Evolutionary conservation across 2,888 invertebrate species (phyloP), one percentile per base, ranked within the genome.

Genomic region (Poecilus cupreus): DNA sequence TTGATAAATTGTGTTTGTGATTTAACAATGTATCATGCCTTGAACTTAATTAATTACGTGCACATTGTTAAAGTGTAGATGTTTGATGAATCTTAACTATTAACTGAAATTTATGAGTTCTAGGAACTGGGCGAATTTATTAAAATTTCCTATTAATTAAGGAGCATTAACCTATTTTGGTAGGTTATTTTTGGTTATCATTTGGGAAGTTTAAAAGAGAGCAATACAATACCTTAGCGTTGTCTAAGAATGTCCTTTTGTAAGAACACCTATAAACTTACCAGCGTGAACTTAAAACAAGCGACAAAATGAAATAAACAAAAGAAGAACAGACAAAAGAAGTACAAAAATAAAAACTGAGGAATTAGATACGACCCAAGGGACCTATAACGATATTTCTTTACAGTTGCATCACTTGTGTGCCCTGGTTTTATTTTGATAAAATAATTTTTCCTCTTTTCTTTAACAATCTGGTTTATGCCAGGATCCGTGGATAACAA

Each of bases 341-440:
- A 68, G 10, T n/a, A 22, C 16, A 70, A 43, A 46, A 72, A 46
- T 46, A 74, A 74, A 74, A 74, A 74, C 49, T 49, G 49, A 49
- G 74, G 32, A 74, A 74, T 74, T 74, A 74, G 49, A 74, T 74
- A 74, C 74, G 74, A 74, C 74, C 1, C 49, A n/a, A 24, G 49
- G 49, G 74, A 22, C n/a, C 22, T 49, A n/a, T 22, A 46, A 74
- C 72, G 46, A 74, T 74, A 16, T 49, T 74, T 49, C 43, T 26
- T 49, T 74, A 24, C 24, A 46, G 13, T 24, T 74, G 51, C 49
- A 51, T 74, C 16, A 74, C 13, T 51, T 24, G n/a, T 32, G 22
- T 20, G 2, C 13, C 2, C n/a, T 46, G 43, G 49, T 46, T 49
- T 74, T 43, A 46, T 72, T 72, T 72, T 72, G 74, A 74, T 74